A percentile compares a stretch with the other conserved stretches of the same genome.
phyloP scores from a whole-genome alignment of 1,140 invertebrate genomes.

The Ceratitis capitata region DNA sequence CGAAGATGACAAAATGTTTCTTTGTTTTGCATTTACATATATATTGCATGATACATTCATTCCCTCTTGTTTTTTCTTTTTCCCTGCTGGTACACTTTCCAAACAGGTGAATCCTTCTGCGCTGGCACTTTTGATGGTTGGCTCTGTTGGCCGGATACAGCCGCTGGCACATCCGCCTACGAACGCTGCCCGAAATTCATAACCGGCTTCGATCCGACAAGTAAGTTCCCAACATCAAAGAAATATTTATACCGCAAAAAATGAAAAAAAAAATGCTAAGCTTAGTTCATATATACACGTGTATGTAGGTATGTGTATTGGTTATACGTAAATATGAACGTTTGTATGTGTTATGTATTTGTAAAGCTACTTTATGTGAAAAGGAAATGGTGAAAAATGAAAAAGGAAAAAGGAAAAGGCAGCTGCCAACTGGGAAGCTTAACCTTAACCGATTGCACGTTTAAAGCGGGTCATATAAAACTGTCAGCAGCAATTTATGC shows the following conservation, averaged over 20 bases:
- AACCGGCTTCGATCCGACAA: constrained; percentile 76
- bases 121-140: constrained; percentile 83
- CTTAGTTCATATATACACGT: neutral
- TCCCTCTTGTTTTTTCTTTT: neutral
- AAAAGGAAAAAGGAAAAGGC: constrained; percentile 1
- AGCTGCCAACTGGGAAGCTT: constrained; percentile 15
- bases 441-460: neutral
- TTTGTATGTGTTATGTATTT: neutral
- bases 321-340: neutral
- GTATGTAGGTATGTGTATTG: neutral
- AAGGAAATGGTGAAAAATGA: constrained; percentile 21
- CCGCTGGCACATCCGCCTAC: constrained; percentile 76
- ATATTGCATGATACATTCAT: neutral
- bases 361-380: neutral
- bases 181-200: constrained; percentile 81
- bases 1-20: too few relatives aligned
- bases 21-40: neutral
- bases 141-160: constrained; percentile 87
- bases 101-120: constrained; percentile 72
- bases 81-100: neutral
- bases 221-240: constrained; percentile 61
- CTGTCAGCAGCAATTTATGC: neutral
- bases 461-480: neutral
- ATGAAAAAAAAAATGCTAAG: neutral
- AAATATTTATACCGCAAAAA: neutral